Percentiles rank a stretch among this genome's conserved stretches.
Conservation (phyloP, 2,113 vertebrate species). For the Syngnathus floridae region DNA sequence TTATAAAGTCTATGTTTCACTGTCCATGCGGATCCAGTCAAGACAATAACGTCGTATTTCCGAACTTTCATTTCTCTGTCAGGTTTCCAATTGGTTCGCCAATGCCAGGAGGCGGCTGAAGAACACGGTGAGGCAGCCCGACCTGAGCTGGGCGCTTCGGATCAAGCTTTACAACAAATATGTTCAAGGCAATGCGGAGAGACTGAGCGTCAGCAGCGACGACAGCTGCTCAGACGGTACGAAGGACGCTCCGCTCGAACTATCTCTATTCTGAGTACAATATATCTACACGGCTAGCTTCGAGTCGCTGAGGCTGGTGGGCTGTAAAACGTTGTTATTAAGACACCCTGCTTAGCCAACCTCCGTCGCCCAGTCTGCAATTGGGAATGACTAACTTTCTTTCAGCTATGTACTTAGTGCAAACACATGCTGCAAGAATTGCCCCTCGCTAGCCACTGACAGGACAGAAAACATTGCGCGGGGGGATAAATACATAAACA, state of each 20-base stretch:
- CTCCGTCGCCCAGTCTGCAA: conserved; percentile 51
- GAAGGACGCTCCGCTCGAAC: neutral
- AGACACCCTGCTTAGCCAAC: conserved; percentile 54
- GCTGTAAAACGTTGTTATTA: conserved; percentile 55
- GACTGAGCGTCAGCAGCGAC: conserved; percentile 95
- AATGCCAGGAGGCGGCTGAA: conserved; percentile 96
- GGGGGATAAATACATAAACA: conserved; percentile 14
- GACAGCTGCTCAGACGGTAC: conserved; percentile 95
- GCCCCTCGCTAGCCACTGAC: conserved; percentile 23
- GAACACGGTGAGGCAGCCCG: conserved; percentile 96
- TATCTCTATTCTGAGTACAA: too few relatives aligned
- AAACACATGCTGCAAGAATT: conserved; percentile 15
- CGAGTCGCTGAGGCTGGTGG: conserved; percentile 31
- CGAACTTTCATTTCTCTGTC: conserved; percentile 8
- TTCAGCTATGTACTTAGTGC: conserved; percentile 52
- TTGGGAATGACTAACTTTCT: conserved; percentile 49
- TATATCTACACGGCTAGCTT: conserved; percentile 3
- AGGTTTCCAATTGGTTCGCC: conserved; percentile 99
- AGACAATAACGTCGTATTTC: conserved; percentile 39
- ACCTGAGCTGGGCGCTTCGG: conserved; percentile 95
- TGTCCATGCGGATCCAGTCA: conserved; percentile 30
- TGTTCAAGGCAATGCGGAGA: conserved; percentile 82
- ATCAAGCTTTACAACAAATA: conserved; percentile 99
- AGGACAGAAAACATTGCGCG: conserved; percentile 38
- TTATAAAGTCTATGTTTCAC: conserved; percentile 38